Base-by-base conservation (phyloP, 1,140 invertebrate species). In the Lamellibrachia luymesi region DNA sequence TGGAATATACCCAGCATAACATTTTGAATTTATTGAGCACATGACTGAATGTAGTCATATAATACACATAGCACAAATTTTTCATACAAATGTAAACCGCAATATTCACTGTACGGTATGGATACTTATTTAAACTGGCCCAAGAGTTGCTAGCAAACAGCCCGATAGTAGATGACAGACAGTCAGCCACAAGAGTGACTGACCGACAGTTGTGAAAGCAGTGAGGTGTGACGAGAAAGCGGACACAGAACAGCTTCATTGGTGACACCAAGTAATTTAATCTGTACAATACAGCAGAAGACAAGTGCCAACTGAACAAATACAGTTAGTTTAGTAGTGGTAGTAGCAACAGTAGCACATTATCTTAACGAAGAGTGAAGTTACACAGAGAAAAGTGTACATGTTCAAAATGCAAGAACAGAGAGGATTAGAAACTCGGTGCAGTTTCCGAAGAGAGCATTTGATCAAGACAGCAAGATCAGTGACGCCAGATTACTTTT, bases 381-480 rank as follows among this genome's bases (percentile, higher is more conserved):
- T 80, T 80, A 80, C 64, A 80, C 64, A 80, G 64, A 80, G 64
- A 80, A 80, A 80, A 80, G 64, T 80, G 64, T 80, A 80, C 64
- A 80, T 80, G 64, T 80, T 80, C 25, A 80, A 38, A 38, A 80
- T 22, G 64, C 64, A 80, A 80, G 13, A 80, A 80, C 64, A 22
- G 64, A 80, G 1, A 80, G 64, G 64, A 80, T 17, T 80, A 17
- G 64, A 80, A 80, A 80, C 64, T 80, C 25, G 4, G 64, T 80
- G 64, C 5, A 22, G 17, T 80, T 80, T 80, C 64, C 64, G 6
- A 80, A 80, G 8, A 80, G 2, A 80, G 17, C 8, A 80, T 22
- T 10, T 2, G 64, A 80, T 22, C 13, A 22, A 80, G 64, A 80
- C 13, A 80, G 64, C 13, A 22, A 38, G 38, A 22, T 10, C 64